phyloP scores from a whole-genome alignment of 2,797 vertebrate species.

The Schizopygopsis pylzovi region DNA sequence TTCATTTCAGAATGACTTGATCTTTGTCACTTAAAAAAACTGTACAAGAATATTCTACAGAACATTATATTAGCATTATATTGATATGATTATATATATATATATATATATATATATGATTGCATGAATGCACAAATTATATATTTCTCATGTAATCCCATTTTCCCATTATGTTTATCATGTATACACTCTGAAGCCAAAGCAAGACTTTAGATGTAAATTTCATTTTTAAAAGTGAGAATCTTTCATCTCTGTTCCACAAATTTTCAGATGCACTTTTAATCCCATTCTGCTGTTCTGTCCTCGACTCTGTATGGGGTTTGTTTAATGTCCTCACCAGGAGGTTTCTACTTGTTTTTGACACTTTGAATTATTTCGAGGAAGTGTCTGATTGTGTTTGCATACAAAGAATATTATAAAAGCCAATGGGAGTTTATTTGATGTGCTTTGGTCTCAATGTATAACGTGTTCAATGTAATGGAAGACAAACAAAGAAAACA shows the following conservation, averaged over 20 bases:
- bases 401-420: not conserved
- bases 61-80: too few relatives aligned
- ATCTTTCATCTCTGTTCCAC: not conserved
- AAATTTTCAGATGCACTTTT: too few relatives aligned
- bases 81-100: too few relatives aligned
- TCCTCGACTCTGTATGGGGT: not conserved
- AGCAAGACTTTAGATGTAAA: not conserved
- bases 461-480: not conserved
- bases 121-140: too few relatives aligned
- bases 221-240: not conserved
- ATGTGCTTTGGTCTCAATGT: not conserved
- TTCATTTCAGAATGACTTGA: not conserved
- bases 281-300: too few relatives aligned
- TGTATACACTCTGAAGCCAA: not conserved
- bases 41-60: not conserved
- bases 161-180: not conserved
- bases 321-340: not conserved
- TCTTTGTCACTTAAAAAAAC: too few relatives aligned
- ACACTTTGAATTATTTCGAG: not conserved
- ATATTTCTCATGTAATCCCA: not conserved
- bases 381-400: constrained; percentile 17
- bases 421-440: not conserved
- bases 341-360: constrained; percentile 11
- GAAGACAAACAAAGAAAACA: constrained; percentile 12
- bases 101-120: too few relatives aligned